These are phyloP conservation scores for Poeciliopsis occidentalis DNA, from an alignment of 2,113 vertebrate species.

Conservation along the genomic window DNA sequence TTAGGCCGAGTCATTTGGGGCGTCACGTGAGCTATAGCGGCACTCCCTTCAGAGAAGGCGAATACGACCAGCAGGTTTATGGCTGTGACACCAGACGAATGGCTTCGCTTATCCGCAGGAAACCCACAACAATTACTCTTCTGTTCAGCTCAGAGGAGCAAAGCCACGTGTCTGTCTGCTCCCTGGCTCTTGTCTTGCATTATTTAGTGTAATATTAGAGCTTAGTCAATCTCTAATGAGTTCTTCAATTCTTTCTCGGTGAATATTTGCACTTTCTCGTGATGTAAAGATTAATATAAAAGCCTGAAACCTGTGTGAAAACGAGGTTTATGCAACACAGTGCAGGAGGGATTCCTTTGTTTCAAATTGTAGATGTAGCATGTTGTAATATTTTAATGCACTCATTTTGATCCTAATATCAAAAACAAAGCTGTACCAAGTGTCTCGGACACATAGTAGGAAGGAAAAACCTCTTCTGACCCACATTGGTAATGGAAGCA, in stretches of 20 bases:
- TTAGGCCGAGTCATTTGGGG: conserved; percentile 31
- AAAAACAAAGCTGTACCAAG: neutral
- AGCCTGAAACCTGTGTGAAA: conserved; percentile 10
- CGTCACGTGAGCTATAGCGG: conserved; percentile 40
- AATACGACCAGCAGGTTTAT: conserved; percentile 29
- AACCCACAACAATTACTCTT: conserved; percentile 28
- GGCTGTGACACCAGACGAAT: conserved; percentile 31
- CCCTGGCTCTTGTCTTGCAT: neutral
- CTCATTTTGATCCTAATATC: neutral
- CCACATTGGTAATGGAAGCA: conserved; percentile 39
- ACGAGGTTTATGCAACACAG: conserved; percentile 28
- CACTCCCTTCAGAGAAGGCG: neutral
- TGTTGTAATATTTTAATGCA: neutral
- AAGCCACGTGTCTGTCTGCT: conserved; percentile 4
- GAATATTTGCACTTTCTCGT: conserved; percentile 4
- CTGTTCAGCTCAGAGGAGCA: conserved; percentile 26
- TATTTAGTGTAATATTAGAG: conserved; percentile 15
- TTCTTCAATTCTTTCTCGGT: neutral
- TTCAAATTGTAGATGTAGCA: neutral
- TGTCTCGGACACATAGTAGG: neutral
- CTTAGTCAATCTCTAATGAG: conserved; percentile 4
- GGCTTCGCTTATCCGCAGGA: conserved; percentile 35
- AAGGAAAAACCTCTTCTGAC: conserved; percentile 33
- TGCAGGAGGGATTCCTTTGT: neutral
- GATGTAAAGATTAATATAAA: conserved; percentile 3